phyloP scores from a whole-genome alignment of 2,797 vertebrate species.

The Amniataba percoides region DNA sequence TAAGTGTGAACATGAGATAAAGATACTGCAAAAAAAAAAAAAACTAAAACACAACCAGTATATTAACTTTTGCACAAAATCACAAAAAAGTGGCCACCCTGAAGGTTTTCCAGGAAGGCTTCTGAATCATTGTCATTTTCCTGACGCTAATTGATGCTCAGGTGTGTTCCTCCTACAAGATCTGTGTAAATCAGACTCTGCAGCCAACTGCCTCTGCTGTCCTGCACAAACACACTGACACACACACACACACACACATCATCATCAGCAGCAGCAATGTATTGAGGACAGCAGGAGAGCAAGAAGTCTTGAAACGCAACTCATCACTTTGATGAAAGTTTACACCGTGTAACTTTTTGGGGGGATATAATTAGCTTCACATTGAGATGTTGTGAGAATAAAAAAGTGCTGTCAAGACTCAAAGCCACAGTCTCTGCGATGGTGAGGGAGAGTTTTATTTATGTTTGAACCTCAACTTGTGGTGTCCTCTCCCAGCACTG shows the following conservation, averaged over 20 bases:
- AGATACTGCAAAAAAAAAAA: not conserved
- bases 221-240: not conserved
- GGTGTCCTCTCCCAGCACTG: too few relatives aligned
- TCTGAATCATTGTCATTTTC: constrained; percentile 2
- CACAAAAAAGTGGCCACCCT: not conserved
- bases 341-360: too few relatives aligned
- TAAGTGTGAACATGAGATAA: not conserved
- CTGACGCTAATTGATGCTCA: constrained; percentile 17
- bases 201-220: constrained; percentile 16
- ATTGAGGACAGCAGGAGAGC: constrained; percentile 2
- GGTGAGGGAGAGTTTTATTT: too few relatives aligned
- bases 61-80: too few relatives aligned
- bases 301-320: not conserved
- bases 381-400: not conserved
- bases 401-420: not conserved
- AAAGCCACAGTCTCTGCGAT: not conserved
- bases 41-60: too few relatives aligned
- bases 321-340: constrained; percentile 5
- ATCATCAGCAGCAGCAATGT: not conserved
- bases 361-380: not conserved
- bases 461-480: too few relatives aligned
- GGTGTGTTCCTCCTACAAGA: constrained; percentile 1
- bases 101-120: not conserved
- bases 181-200: constrained; percentile 10
- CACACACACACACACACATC: not conserved